phyloP scores from a whole-genome alignment of 2,113 vertebrate genomes.

The Mormyrus lacerda region DNA sequence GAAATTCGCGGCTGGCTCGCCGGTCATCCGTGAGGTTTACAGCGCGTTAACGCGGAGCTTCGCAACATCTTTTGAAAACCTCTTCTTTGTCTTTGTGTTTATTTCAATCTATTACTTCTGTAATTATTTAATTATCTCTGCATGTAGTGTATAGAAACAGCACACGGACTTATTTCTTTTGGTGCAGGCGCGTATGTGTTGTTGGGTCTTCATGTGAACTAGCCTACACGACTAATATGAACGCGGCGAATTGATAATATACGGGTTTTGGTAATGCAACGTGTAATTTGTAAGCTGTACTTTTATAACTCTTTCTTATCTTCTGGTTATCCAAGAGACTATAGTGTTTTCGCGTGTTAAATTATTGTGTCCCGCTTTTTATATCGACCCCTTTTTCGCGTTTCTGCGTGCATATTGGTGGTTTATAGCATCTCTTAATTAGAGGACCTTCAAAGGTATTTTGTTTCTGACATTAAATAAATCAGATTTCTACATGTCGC shows the following conservation, averaged over 20 bases:
- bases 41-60: background rate
- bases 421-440: background rate
- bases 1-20: constrained; percentile 29
- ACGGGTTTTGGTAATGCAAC: background rate
- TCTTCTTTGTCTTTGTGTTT: background rate
- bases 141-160: background rate
- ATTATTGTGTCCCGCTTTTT: background rate
- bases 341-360: background rate
- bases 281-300: background rate
- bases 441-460: background rate
- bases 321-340: background rate
- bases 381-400: background rate
- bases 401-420: background rate
- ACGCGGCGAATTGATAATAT: background rate
- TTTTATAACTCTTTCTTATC: background rate
- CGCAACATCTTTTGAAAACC: background rate
- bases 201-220: background rate
- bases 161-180: background rate
- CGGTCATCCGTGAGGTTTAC: background rate
- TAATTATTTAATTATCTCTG: background rate
- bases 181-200: background rate
- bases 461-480: background rate
- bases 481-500: background rate
- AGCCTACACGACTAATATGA: background rate
- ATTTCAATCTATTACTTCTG: background rate